Conservation (phyloP, 2,888 invertebrate genomes). For the Calephelis perditalis region DNA sequence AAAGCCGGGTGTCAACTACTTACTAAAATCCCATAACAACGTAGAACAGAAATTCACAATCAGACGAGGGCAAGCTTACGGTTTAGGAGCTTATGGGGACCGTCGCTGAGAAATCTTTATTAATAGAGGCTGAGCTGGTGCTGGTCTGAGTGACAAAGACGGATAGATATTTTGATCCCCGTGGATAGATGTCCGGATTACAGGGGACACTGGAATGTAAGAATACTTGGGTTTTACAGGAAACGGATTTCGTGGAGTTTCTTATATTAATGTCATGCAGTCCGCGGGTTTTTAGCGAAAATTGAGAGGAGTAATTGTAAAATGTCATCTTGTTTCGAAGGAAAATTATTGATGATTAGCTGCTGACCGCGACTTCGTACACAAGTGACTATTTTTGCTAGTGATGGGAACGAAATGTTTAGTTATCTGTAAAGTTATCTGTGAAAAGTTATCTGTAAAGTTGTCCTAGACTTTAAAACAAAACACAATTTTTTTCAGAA, state of each 20-base stretch:
- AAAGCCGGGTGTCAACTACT: too few species aligned
- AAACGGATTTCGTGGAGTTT: slow-evolving; percentile 6
- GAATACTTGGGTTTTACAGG: slow-evolving; percentile 23
- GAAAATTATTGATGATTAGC: too few species aligned
- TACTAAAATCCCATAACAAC: slow-evolving; percentile 31
- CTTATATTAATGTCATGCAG: slow-evolving; percentile 1
- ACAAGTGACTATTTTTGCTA: too few species aligned
- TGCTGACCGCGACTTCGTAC: too few species aligned
- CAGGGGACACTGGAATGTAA: slow-evolving; percentile 23
- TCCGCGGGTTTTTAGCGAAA: too few species aligned
- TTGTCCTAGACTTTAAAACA: too few species aligned
- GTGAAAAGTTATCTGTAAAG: too few species aligned
- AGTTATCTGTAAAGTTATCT: too few species aligned
- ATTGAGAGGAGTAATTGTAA: too few species aligned
- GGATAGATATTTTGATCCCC: slow-evolving; percentile 39
- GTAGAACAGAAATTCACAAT: slow-evolving; percentile 59
- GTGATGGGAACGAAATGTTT: too few species aligned
- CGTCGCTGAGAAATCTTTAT: slow-evolving; percentile 60
- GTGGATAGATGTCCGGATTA: slow-evolving; percentile 37
- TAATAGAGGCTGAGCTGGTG: slow-evolving; percentile 51
- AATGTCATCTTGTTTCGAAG: too few species aligned
- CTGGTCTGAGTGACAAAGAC: slow-evolving; percentile 47
- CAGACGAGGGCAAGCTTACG: slow-evolving; percentile 47
- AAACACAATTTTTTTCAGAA: too few species aligned
- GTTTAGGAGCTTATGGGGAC: slow-evolving; percentile 38